A percentile compares a stretch with the other conserved stretches of the same genome.
Conservation (phyloP, 2,797 vertebrate species). For the Rhincodon typus region DNA sequence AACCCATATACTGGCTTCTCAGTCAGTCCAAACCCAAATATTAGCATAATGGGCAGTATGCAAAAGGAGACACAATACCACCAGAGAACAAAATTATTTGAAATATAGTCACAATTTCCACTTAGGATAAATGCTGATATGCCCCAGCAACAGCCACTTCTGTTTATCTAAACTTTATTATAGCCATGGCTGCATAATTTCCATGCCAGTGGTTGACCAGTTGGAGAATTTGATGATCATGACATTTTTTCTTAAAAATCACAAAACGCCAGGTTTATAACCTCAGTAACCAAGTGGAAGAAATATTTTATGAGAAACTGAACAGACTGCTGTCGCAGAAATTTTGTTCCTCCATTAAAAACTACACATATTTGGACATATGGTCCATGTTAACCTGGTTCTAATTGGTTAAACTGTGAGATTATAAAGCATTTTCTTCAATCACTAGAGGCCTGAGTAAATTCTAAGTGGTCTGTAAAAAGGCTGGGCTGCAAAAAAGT, state of each 20-base stretch:
- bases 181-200: background rate
- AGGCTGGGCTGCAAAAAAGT: background rate
- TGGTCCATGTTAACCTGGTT: background rate
- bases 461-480: background rate
- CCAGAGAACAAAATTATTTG: background rate
- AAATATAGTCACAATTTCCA: background rate
- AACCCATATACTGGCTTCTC: background rate
- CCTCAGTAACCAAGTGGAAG: background rate
- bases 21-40: background rate
- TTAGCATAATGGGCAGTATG: background rate
- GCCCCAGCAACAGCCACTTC: background rate
- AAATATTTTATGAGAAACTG: background rate
- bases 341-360: background rate
- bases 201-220: background rate
- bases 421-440: background rate
- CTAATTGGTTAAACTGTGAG: background rate
- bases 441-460: background rate
- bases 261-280: background rate
- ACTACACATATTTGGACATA: background rate
- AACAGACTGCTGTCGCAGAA: background rate
- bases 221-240: background rate
- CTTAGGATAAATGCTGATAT: background rate
- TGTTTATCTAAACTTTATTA: background rate
- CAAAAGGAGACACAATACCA: background rate
- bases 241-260: background rate